Evolutionary conservation across 2,797 vertebrate species (phyloP), one percentile per base, ranked within the genome.

Genomic region (Periparus ater): DNA sequence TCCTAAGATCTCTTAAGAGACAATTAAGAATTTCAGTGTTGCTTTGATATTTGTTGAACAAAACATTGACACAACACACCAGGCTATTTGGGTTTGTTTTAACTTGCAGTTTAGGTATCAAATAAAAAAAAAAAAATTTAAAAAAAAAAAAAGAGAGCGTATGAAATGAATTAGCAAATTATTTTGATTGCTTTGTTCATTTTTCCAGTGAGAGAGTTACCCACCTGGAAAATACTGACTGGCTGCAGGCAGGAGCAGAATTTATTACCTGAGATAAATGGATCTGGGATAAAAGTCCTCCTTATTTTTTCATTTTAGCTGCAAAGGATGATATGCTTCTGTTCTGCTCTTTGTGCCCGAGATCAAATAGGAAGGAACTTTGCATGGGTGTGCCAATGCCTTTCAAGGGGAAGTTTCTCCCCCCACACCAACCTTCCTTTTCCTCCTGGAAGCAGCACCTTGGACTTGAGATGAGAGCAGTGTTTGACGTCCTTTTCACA

Each of bases 261-360:
- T 94, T 92, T 93, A 87, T 91, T 87, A 80, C 88, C 85, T 48
- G 72, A 95, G 91, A 95, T 92, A 89, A 94, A 93, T 90, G 90
- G 55, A 61, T 70, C 36, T 48, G 84, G 88, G 88, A 95, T 95
- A 85, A 96, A 97, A 96, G 88, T 82, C 36, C 71, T 80, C 89
- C 91, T 88, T 83, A 89, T 82, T 85, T 94, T 93, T 85, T 93
- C 75, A 50, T 82, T 94, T 85, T 45, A 77, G 79, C 84, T 54
- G 86, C 78, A 93, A 85, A 95, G 40, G 92, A 34, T 57, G 88
- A 53, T 70, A 15, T 2, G 86, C 62, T 66, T 87, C 94, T 91
- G 84, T 94, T 91, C 91, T 63, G 71, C 72, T 90, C 63, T 91
- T 88, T 90, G 78, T 91, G 81, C 75, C 34, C 3, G 3, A 93